These are phyloP conservation scores for Coracopsis vasa DNA, from an alignment of 2,113 vertebrate species.

Conservation along the genomic window DNA sequence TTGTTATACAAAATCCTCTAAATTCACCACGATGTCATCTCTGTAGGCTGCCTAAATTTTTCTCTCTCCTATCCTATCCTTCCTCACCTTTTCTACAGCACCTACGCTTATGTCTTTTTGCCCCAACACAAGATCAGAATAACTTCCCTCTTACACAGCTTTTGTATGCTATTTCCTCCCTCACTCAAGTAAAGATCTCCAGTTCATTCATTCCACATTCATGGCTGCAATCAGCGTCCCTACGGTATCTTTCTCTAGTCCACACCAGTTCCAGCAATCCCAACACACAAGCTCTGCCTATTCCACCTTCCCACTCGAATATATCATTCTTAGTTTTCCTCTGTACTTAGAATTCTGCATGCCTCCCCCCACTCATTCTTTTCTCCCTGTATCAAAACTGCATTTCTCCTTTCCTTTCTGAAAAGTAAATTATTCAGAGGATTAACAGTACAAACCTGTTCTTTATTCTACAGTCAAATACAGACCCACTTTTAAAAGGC, in stretches of 20 bases:
- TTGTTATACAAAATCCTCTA: neutral
- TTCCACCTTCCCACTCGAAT: neutral
- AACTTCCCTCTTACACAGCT: neutral
- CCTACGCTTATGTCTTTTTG: accelerated
- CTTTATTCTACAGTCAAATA: conserved; percentile 13
- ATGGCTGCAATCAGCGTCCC: neutral
- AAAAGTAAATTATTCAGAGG: conserved; percentile 39
- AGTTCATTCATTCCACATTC: neutral
- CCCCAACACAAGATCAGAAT: neutral
- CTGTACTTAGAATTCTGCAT: neutral
- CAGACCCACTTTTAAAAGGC: neutral
- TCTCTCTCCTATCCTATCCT: neutral
- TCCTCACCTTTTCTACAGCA: neutral
- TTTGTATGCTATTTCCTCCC: neutral
- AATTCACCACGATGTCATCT: accelerated
- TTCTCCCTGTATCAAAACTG: neutral
- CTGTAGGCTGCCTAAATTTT: neutral
- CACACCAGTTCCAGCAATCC: neutral
- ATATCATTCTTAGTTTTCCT: neutral
- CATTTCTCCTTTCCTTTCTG: neutral
- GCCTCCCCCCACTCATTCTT: neutral
- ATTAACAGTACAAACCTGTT: conserved; percentile 27
- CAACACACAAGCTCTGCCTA: neutral
- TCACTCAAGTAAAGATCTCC: neutral
- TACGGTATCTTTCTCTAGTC: neutral